Evolutionary conservation across 2,888 invertebrate genomes (phyloP).

Genomic region (Dicranocentrus wangi): DNA sequence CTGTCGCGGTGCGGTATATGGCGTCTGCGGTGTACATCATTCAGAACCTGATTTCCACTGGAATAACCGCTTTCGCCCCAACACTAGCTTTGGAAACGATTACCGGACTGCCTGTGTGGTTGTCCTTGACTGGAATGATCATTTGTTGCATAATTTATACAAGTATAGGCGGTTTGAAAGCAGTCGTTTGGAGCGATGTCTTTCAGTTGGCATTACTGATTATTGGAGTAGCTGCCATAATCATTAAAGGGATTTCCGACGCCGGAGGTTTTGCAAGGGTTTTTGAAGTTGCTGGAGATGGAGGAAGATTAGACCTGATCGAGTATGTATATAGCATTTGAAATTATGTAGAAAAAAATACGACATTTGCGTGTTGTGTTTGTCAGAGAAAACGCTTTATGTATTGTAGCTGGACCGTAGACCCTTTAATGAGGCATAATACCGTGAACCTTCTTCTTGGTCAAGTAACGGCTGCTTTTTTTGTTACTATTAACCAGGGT

Average conservation of each 20-base stretch:
- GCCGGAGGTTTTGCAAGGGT: too few species aligned
- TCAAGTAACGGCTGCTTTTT: constrained; percentile 66
- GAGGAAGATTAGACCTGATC: constrained; percentile 61
- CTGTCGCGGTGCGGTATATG: constrained; percentile 62
- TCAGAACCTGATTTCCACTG: constrained; percentile 64
- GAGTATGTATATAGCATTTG: too few species aligned
- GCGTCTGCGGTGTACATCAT: constrained; percentile 67
- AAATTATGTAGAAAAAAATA: too few species aligned
- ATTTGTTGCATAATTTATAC: too few species aligned
- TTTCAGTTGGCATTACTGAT: constrained; percentile 85
- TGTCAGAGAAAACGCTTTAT: too few species aligned
- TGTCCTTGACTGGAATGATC: too few species aligned
- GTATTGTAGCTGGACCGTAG: constrained; percentile 67
- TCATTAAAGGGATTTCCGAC: constrained; percentile 65
- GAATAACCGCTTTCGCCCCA: constrained; percentile 69
- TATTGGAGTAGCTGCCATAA: constrained; percentile 74
- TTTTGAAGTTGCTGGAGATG: constrained; percentile 59
- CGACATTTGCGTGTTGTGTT: too few species aligned
- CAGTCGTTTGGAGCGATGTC: constrained; percentile 85
- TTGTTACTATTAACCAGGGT: constrained; percentile 71
- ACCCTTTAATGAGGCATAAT: constrained; percentile 72
- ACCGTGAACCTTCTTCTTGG: constrained; percentile 70
- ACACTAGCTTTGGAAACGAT: constrained; percentile 69
- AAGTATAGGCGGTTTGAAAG: constrained; percentile 86
- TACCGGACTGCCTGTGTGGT: background rate